Evolutionary conservation across 2,888 invertebrate species (phyloP).

Genomic region (Meghimatium bilineatum): DNA sequence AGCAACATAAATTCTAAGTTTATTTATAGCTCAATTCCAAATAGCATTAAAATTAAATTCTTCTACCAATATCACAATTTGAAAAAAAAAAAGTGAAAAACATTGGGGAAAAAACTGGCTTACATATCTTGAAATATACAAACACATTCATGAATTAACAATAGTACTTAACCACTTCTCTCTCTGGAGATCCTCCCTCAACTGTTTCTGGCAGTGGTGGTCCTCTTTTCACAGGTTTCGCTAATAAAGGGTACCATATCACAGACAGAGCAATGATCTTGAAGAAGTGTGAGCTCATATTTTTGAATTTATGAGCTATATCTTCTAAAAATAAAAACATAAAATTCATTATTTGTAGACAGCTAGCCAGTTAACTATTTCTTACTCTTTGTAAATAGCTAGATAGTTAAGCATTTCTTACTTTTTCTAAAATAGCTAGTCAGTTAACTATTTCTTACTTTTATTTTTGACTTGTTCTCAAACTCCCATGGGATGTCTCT

Average conservation of each 20-base stretch:
- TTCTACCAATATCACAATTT: neutral
- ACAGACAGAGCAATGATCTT: neutral
- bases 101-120: neutral
- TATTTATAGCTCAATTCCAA: too few relatives aligned
- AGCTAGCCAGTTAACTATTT: neutral
- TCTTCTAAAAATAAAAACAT: neutral
- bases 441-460: too few relatives aligned
- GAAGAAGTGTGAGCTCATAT: neutral
- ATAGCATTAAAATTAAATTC: too few relatives aligned
- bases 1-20: too few relatives aligned
- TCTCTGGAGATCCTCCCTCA: slow-evolving; percentile 59
- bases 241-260: neutral
- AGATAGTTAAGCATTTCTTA: too few relatives aligned
- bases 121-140: neutral
- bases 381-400: too few relatives aligned
- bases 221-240: slow-evolving; percentile 42
- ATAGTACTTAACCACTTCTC: neutral
- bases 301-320: neutral
- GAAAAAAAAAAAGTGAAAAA: neutral
- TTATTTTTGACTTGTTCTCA: too few relatives aligned
- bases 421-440: too few relatives aligned
- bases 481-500: too few relatives aligned
- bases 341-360: neutral
- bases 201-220: slow-evolving; percentile 59
- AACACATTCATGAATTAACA: neutral